A percentile compares a stretch with the other conserved stretches of the same genome.
Evolutionary conservation across 2,888 invertebrate species (phyloP).

Genomic region (Bombyx huttoni): DNA sequence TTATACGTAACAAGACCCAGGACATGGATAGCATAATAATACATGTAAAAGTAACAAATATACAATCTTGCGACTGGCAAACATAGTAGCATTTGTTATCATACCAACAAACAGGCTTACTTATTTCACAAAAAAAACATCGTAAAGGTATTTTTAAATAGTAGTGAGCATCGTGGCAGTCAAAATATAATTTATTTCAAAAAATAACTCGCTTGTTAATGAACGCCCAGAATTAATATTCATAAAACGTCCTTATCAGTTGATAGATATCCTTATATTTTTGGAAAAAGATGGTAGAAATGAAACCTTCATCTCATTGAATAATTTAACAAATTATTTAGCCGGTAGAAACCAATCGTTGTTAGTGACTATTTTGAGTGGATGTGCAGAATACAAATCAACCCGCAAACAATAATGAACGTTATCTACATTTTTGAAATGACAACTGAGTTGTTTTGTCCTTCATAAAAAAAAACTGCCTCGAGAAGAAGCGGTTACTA

Average conservation of each 20-base stretch:
- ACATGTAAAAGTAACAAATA: too few species aligned
- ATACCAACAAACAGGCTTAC: too few species aligned
- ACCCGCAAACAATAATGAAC: conserved; percentile 6
- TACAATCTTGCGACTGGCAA: too few species aligned
- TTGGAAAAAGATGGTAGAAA: conserved; percentile 14
- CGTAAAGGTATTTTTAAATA: too few species aligned
- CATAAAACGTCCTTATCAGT: too few species aligned
- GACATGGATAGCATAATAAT: too few species aligned
- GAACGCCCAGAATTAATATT: not conserved
- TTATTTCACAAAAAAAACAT: too few species aligned
- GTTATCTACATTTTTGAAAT: conserved; percentile 11
- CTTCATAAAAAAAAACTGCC: conserved; percentile 1
- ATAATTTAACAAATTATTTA: conserved; percentile 33
- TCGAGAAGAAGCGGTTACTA: not conserved
- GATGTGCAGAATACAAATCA: conserved; percentile 19
- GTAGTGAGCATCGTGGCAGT: too few species aligned
- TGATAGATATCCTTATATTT: conserved; percentile 4
- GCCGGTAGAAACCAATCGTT: conserved; percentile 13
- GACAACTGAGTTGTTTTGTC: conserved; percentile 7
- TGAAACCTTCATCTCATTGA: conserved; percentile 30
- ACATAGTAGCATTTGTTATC: too few species aligned
- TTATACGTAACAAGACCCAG: too few species aligned
- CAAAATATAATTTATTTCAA: too few species aligned
- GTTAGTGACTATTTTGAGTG: conserved; percentile 12
- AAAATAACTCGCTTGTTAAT: too few species aligned